These are phyloP conservation scores for Platycercus adscitus DNA, from an alignment of 2,113 vertebrate genomes.

Conservation along the genomic window DNA sequence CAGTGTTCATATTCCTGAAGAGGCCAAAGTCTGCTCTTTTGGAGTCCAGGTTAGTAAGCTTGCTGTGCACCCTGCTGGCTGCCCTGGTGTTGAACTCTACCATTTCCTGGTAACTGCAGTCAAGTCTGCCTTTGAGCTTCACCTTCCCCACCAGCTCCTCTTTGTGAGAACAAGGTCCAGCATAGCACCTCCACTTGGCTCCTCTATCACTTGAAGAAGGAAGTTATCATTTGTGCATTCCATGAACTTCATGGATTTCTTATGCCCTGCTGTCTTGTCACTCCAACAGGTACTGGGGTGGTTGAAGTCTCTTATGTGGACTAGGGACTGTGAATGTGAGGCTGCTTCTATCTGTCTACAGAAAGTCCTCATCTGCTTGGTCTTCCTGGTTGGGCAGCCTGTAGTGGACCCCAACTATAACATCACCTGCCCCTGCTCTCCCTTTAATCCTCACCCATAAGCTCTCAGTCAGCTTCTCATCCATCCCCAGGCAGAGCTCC, in stretches of 20 bases:
- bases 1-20: not conserved
- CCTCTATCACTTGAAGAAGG: too few species aligned
- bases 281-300: not conserved
- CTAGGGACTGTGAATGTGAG: not conserved
- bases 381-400: not conserved
- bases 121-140: not conserved
- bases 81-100: not conserved
- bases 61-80: not conserved
- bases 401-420: not conserved
- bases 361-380: not conserved
- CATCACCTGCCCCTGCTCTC: not conserved
- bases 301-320: too few species aligned
- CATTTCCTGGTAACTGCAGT: not conserved
- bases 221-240: not conserved
- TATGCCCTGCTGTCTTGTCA: not conserved
- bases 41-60: not conserved
- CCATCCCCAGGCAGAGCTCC: rapidly evolving
- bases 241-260: not conserved
- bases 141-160: not conserved
- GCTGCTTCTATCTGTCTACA: not conserved
- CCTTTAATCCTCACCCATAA: not conserved
- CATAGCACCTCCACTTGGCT: not conserved
- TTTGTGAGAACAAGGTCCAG: not conserved
- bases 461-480: too few species aligned
- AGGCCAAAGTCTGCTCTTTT: not conserved